These are phyloP conservation scores for Drosophila subobscura DNA, from an alignment of 1,140 invertebrate genomes.

Conservation along the genomic window DNA sequence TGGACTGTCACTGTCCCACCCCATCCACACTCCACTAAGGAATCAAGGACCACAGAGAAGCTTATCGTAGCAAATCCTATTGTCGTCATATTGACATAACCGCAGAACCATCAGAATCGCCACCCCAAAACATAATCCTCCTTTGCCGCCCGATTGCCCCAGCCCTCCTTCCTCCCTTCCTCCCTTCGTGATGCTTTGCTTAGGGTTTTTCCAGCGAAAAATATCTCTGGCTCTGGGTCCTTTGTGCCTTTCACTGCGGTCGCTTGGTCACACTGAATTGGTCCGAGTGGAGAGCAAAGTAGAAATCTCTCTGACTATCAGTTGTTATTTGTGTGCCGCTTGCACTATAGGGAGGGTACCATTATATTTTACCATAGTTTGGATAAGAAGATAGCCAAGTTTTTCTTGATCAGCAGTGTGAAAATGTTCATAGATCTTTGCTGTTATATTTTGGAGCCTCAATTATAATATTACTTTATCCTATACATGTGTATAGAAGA, in stretches of 20 bases:
- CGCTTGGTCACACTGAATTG: constrained; percentile 38
- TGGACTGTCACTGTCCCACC: no score
- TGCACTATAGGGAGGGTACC: no score
- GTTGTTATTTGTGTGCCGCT: constrained; percentile 8
- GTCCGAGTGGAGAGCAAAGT: constrained; percentile 7
- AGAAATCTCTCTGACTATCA: constrained; percentile 28
- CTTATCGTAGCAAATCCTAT: constrained; percentile 77
- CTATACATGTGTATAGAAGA: no score
- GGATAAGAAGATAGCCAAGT: no score
- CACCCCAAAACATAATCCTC: constrained; percentile 52
- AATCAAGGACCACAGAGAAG: constrained; percentile 67
- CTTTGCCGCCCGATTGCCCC: constrained; percentile 5
- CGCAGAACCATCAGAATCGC: constrained; percentile 42
- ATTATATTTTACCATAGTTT: no score
- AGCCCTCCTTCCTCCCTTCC: not conserved
- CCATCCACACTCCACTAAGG: constrained; percentile 14
- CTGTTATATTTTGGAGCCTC: no score
- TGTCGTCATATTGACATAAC: constrained; percentile 81
- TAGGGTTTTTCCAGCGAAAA: constrained; percentile 44
- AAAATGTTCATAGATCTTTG: no score
- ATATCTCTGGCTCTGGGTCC: constrained; percentile 60
- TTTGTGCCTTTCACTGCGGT: constrained; percentile 58
- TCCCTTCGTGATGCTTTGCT: constrained; percentile 23
- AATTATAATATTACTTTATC: no score
- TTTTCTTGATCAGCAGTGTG: no score